Conservation (phyloP, 2,888 invertebrate genomes). For the Malthinus flaveolus region DNA sequence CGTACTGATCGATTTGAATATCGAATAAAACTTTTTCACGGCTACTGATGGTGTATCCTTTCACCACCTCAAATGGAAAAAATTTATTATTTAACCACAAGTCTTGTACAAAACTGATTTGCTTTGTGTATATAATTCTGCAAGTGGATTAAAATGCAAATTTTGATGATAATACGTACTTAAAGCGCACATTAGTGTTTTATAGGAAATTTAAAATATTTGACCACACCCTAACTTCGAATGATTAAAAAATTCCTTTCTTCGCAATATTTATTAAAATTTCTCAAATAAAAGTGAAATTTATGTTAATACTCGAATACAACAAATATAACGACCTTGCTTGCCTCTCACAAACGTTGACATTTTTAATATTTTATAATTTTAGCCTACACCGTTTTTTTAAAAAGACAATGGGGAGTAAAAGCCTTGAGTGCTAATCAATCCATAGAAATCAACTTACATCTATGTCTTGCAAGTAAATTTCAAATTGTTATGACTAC, state of each 20-base stretch:
- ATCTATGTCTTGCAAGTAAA: constrained; percentile 2
- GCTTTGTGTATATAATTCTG: constrained; percentile 1
- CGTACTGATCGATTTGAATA: constrained; percentile 1
- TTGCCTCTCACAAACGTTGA: constrained; percentile 5
- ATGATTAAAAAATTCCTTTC: background rate
- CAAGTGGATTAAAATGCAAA: background rate
- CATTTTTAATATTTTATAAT: constrained; percentile 10
- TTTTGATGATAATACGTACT: background rate
- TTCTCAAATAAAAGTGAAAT: constrained; percentile 6
- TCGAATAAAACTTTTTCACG: background rate
- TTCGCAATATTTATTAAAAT: background rate
- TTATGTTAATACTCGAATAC: background rate
- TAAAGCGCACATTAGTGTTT: background rate
- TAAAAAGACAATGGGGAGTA: constrained; percentile 9
- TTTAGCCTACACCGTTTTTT: constrained; percentile 9
- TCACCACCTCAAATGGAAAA: constrained; percentile 7
- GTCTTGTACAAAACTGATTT: background rate
- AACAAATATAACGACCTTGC: constrained; percentile 10
- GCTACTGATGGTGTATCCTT: background rate
- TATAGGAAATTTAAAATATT: background rate
- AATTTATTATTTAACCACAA: background rate
- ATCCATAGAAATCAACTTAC: background rate
- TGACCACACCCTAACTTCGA: background rate
- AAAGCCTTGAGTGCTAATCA: constrained; percentile 8
- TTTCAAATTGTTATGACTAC: background rate